A percentile compares a stretch with the other conserved stretches of the same genome.
These are phyloP conservation scores for Tetranychus cinnabarinus DNA, from an alignment of 1,140 invertebrate species.

Conservation along the genomic window DNA sequence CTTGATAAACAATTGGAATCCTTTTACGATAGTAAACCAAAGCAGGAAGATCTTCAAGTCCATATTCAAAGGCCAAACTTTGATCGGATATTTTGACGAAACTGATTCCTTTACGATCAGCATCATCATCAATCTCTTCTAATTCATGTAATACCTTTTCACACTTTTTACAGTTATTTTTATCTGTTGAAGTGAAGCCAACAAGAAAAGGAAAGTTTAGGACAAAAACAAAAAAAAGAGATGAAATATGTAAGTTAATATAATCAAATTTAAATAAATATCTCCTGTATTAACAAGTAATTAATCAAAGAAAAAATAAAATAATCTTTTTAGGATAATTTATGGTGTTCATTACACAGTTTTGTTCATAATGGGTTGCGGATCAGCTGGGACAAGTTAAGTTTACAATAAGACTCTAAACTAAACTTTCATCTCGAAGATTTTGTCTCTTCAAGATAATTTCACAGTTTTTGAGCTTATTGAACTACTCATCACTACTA, in stretches of 20 bases:
- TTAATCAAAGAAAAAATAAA: too few relatives aligned
- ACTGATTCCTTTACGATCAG: constrained; percentile 76
- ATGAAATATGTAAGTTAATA: background rate
- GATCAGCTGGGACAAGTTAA: too few relatives aligned
- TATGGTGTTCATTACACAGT: too few relatives aligned
- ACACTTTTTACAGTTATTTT: constrained; percentile 73
- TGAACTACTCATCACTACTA: too few relatives aligned
- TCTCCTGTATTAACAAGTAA: too few relatives aligned
- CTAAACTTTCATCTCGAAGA: too few relatives aligned
- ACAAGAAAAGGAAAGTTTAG: background rate
- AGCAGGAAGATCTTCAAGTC: constrained; percentile 57
- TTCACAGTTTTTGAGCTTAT: too few relatives aligned
- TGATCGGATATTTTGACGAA: constrained; percentile 86
- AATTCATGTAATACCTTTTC: constrained; percentile 53
- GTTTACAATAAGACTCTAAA: too few relatives aligned
- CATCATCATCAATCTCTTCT: constrained; percentile 84
- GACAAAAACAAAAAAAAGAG: too few relatives aligned
- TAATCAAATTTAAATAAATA: background rate
- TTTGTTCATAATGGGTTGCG: too few relatives aligned
- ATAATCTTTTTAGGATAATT: too few relatives aligned
- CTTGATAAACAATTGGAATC: constrained; percentile 81
- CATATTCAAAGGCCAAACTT: constrained; percentile 64
- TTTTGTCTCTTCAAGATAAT: too few relatives aligned
- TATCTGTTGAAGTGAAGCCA: constrained; percentile 34
- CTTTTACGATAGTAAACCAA: constrained; percentile 79